Evolutionary conservation across 1,140 invertebrate species (phyloP), one percentile per base, ranked within the genome.

Genomic region (Procambarus clarkii): DNA sequence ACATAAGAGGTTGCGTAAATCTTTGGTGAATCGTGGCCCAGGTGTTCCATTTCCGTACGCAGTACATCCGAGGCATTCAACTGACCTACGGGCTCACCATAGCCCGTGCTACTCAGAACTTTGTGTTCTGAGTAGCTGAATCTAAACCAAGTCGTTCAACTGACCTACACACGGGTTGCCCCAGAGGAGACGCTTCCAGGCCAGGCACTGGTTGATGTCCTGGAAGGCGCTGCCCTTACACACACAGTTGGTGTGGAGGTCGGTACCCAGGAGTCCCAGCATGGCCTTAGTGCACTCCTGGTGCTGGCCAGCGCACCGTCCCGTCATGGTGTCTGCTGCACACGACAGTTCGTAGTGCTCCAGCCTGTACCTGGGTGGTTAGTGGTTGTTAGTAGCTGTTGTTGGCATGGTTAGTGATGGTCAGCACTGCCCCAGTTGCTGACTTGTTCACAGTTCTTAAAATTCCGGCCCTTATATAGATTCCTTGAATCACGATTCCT

Each of bases 81-180:
- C 34, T 34, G 34, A 34, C 34, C 1, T 34, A 34, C 34, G 34
- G 34, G 34, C 34, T 34, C 34, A 34, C 34, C 34, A 34, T 34
- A 34, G 34, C 34, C 34, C 34, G 34, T 34, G 34, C 34, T 34
- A 34, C 34, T 34, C 34, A 1, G 34, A 34, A 34, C 34, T 34
- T 34, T 34, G 1, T 34, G 34, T 34, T 34, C 34, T 34, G 34
- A 34, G 34, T 34, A 34, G 34, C 34, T 34, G 34, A 34, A 34
- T 69, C 15, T 18, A n/a, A 18, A 69, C 5, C 21, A 69, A 69
- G 8, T 1, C 8, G 8, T 54, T 79, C 3, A 48, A 95, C 97
- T 96, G 94, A 98, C 98, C 97, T 82, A 98, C 97, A 94, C 98
- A 98, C 21, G 97, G 97, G 94, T 98, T 98, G 79, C 98, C 96